Base-by-base conservation (phyloP, 92 coral and sea anemone species). In the Parazoanthus swiftii region DNA sequence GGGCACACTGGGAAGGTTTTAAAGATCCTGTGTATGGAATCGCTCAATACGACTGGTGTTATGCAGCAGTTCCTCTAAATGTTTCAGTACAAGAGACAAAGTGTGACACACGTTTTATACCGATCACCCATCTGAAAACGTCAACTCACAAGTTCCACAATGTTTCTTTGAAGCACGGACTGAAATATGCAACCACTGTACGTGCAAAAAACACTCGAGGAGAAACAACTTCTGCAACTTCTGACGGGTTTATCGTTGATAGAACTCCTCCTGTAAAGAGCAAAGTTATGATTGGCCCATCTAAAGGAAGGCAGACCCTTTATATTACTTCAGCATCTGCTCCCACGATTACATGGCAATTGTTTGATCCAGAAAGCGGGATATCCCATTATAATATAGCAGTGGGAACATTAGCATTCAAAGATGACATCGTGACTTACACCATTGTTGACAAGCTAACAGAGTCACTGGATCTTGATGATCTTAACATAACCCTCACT, bases 1-100 rank as follows among this genome's bases (percentile, higher is more conserved):
- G 99, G 99, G 93, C 93, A 35, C 93, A 92, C 88, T 97, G 99
- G 99, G 89, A 89, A 56, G 98, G 98, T 37, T 97, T 95, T 65
- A 81, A 95, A 70, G 99, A 97, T 88, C 99, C 99, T n/a, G 95
- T 93, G 51, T 91, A 85, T 75, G 97, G 95, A 8, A 79, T 97
- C 74, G 81, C 88, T 37, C 71, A 86, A 5, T 97, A 97, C 66
- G 97, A 95, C 58, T 97, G 99, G 99, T 97, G 99, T 56, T 92
- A 93, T 76, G 91, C 93, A 48, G 94, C 89, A 81, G 90, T 86
- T 54, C 92, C 88, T 9, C 90, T 89, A 3, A 67, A 79, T 18
- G 76, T 86, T n/a, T 91, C 94, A 1, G 88, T 72, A 42, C 23
- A 70, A 2, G 77, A 85, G 63, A 14, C 82, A 76, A 33, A 82